phyloP scores from a whole-genome alignment of 2,888 invertebrate genomes.

The Nephrotoma appendiculata region DNA sequence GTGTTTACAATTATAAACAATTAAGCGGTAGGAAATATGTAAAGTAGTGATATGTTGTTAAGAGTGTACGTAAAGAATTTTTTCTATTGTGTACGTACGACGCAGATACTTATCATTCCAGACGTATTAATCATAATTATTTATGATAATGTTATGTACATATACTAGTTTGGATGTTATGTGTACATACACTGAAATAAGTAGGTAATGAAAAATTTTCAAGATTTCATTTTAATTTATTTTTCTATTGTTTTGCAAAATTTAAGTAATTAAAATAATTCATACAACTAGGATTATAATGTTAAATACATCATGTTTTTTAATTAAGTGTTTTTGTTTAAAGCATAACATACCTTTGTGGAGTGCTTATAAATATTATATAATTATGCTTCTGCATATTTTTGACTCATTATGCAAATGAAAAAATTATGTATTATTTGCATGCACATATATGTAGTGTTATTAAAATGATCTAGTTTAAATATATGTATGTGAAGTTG shows the following conservation, averaged over 20 bases:
- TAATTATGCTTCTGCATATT: not conserved
- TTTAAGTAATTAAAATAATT: not conserved
- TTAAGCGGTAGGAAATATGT: not conserved
- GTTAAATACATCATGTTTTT: not conserved
- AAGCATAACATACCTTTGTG: not conserved
- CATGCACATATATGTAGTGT: too few relatives aligned
- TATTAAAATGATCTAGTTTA: too few relatives aligned
- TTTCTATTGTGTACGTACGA: not conserved
- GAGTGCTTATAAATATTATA: not conserved
- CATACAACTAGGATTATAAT: not conserved
- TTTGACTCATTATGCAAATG: not conserved
- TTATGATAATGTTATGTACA: not conserved
- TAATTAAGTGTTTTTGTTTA: not conserved
- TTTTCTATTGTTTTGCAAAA: not conserved
- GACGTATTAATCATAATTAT: not conserved
- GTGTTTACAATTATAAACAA: not conserved
- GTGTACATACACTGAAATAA: not conserved
- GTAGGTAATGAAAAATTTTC: not conserved
- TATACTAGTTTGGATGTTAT: not conserved
- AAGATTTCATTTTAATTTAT: not conserved
- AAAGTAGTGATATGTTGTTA: not conserved
- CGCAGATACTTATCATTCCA: not conserved
- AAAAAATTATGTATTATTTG: too few relatives aligned
- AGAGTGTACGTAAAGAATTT: not conserved
- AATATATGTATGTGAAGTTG: too few relatives aligned